Conservation (phyloP, 2,797 vertebrate species). For the Peromyscus melanophrys region DNA sequence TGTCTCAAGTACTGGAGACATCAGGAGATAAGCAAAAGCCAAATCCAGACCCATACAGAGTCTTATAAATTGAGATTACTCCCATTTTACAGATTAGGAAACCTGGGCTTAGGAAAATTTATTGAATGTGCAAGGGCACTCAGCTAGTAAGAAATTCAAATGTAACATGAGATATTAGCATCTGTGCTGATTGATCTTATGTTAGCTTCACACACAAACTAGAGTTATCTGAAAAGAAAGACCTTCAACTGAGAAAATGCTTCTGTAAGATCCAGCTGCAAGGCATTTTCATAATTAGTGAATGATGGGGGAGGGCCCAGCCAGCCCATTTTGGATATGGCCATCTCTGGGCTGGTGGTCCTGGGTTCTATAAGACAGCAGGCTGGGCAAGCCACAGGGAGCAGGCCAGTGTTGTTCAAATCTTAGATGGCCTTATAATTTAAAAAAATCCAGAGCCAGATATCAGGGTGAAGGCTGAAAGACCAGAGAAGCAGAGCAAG, state of each 20-base stretch:
- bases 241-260: neutral
- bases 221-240: neutral
- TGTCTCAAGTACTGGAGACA: neutral
- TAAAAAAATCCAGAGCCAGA: too few species aligned
- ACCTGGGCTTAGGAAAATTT: neutral
- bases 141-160: neutral
- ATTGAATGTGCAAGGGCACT: neutral
- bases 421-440: too few species aligned
- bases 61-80: neutral
- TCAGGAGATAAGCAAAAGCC: neutral
- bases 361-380: neutral
- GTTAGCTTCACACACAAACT: neutral
- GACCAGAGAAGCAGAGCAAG: too few species aligned
- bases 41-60: neutral
- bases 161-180: neutral
- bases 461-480: too few species aligned
- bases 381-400: neutral
- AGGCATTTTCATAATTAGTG: neutral
- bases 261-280: neutral
- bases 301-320: neutral
- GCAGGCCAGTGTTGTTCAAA: too few species aligned
- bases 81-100: neutral
- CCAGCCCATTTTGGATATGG: neutral
- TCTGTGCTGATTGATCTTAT: neutral
- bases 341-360: neutral